Evolutionary conservation across 1,140 invertebrate genomes (phyloP).

Genomic region (Calliphora vicina): DNA sequence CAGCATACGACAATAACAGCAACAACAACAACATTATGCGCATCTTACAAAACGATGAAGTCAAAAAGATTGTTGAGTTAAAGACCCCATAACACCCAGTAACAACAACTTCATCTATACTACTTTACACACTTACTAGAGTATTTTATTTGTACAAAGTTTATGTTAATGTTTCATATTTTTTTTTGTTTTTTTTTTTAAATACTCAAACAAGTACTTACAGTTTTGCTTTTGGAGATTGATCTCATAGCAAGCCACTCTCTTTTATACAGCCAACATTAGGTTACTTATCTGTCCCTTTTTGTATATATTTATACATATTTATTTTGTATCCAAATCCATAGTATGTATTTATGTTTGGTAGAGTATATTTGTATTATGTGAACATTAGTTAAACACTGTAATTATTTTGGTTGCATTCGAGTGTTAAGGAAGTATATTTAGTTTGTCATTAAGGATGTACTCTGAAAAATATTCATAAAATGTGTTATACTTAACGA

Average conservation of each 20-base stretch:
- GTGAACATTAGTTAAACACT: background rate
- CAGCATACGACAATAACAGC: background rate
- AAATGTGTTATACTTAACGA: too few relatives aligned
- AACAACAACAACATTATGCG: background rate
- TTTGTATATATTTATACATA: too few relatives aligned
- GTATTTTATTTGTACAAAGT: background rate
- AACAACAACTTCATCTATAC: background rate
- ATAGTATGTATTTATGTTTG: too few relatives aligned
- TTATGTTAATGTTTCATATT: slow-evolving; percentile 2
- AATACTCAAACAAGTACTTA: too few relatives aligned
- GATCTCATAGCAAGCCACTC: background rate
- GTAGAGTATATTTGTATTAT: background rate
- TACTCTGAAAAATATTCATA: too few relatives aligned
- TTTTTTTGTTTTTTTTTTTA: background rate
- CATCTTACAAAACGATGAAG: background rate
- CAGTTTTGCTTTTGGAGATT: background rate
- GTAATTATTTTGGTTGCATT: background rate
- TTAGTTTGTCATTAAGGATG: too few relatives aligned
- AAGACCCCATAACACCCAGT: background rate
- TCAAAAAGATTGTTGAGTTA: background rate
- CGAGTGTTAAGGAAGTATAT: too few relatives aligned
- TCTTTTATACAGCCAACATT: background rate
- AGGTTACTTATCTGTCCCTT: background rate
- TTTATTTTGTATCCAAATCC: too few relatives aligned
- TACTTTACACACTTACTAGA: too few relatives aligned